phyloP scores from a whole-genome alignment of 1,140 invertebrate genomes.

The Lasaia peninsularis region DNA sequence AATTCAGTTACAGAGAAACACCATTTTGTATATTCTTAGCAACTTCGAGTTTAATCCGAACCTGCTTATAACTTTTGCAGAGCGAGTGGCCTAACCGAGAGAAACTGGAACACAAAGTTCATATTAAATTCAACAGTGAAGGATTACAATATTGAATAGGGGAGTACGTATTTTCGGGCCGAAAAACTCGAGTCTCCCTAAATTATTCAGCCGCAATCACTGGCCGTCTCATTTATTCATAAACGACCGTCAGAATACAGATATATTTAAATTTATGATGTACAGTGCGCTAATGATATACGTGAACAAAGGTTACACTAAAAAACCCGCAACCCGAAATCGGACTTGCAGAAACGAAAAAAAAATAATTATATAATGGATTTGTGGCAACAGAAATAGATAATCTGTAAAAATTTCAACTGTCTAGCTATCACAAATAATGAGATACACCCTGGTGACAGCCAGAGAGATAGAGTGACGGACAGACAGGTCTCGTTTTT shows the following conservation, averaged over 20 bases:
- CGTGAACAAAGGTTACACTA: too few species aligned
- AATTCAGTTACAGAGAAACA: background rate
- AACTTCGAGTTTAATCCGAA: constrained; percentile 7
- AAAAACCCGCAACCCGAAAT: too few species aligned
- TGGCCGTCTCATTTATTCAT: constrained; percentile 59
- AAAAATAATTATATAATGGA: too few species aligned
- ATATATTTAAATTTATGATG: constrained; percentile 27
- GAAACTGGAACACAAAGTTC: constrained; percentile 26
- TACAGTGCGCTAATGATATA: background rate
- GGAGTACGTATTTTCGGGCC: constrained; percentile 25
- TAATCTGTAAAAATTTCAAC: too few species aligned
- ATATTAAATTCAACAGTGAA: constrained; percentile 43
- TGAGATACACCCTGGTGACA: too few species aligned
- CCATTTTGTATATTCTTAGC: constrained; percentile 5
- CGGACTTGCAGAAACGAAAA: too few species aligned
- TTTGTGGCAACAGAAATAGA: too few species aligned
- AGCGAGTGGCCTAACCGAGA: constrained; percentile 2
- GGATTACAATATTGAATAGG: constrained; percentile 44
- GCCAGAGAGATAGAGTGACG: too few species aligned
- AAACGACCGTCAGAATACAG: constrained; percentile 27
- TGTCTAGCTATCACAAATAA: too few species aligned
- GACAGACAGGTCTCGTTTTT: too few species aligned
- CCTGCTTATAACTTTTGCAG: constrained; percentile 13
- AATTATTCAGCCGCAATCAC: constrained; percentile 64
- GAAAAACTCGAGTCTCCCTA: constrained; percentile 32